Evolutionary conservation across 2,888 invertebrate genomes (phyloP), one percentile per base, ranked within the genome.

Genomic region (Tenthredo mesomela): DNA sequence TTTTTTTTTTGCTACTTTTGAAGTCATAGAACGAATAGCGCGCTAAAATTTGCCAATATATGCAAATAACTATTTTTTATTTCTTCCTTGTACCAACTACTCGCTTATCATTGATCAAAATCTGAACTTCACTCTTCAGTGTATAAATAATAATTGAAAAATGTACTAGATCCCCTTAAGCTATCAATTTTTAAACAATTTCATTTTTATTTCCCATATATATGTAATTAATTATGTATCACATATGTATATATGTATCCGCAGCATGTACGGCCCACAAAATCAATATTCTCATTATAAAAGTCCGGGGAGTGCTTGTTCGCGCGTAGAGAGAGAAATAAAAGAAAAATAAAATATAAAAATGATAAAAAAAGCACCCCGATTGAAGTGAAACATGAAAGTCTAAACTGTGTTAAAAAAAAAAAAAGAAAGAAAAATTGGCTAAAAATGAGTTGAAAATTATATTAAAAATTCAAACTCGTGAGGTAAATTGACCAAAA

Each of bases 231-330:
- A 70, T 70, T 37, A 70, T 18, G 18, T 29, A 61, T 67, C 33
- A 67, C 18, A 18, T 33, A 67, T 33, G 9, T n/a, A 29, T 25
- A 18, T n/a, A 43, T 9, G 43, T 43, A 73, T 21, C 21, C n/a
- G 43, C 18, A 29, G 21, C 71, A 73, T 43, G 7, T 37, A 73
- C 43, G 43, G n/a, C 21, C 71, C 40, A 21, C 43, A 43, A 43
- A 37, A 73, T 73, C 71, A 73, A 73, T 73, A 73, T 43, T 73
- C 67, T 33, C 67, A 67, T 67, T 67, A 54, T 54, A 67, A 67
- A 67, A 15, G 15, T n/a, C 33, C 33, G 29, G 67, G 29, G 67
- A 67, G 67, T 18, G 67, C 29, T 33, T 33, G 67, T 33, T 33
- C 67, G 67, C 33, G 67, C 67, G 67, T 67, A 10, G 12, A 12